phyloP scores from a whole-genome alignment of 2,888 invertebrate species.

The Cephonodes hylas region DNA sequence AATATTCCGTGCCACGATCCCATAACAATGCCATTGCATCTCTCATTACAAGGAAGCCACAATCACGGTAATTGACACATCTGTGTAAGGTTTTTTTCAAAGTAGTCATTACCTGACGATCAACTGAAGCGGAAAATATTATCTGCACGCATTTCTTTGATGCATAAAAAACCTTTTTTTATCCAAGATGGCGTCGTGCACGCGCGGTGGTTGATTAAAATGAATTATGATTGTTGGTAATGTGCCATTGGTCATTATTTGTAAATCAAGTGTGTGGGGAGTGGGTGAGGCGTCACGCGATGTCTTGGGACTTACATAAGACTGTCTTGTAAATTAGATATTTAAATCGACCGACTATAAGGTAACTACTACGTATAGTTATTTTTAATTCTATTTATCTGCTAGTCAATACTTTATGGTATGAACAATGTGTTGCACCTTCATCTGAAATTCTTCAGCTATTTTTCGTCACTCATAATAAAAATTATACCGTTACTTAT shows the following conservation, averaged over 20 bases:
- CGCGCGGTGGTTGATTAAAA: constrained; percentile 56
- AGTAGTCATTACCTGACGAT: constrained; percentile 36
- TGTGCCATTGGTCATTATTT: constrained; percentile 69
- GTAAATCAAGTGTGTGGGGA: constrained; percentile 63
- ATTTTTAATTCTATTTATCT: too few species aligned
- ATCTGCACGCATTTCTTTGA: constrained; percentile 65
- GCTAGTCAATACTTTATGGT: too few species aligned
- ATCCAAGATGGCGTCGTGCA: constrained; percentile 38
- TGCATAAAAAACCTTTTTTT: constrained; percentile 18
- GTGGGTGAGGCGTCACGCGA: constrained; percentile 54
- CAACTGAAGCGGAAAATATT: constrained; percentile 63
- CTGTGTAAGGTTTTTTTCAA: constrained; percentile 40
- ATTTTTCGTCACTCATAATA: too few species aligned
- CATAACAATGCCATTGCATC: constrained; percentile 34
- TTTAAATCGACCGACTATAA: not conserved
- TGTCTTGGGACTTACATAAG: constrained; percentile 18
- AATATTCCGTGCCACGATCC: constrained; percentile 7
- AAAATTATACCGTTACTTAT: too few species aligned
- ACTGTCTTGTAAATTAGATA: not conserved
- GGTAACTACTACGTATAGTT: not conserved
- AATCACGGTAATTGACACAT: constrained; percentile 51
- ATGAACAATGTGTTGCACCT: too few species aligned
- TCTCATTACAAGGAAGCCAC: constrained; percentile 45
- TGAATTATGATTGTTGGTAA: constrained; percentile 60
- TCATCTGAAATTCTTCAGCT: too few species aligned